Conservation (phyloP, 64 coral and sea anemone genomes). For the Trachythela sp. region DNA sequence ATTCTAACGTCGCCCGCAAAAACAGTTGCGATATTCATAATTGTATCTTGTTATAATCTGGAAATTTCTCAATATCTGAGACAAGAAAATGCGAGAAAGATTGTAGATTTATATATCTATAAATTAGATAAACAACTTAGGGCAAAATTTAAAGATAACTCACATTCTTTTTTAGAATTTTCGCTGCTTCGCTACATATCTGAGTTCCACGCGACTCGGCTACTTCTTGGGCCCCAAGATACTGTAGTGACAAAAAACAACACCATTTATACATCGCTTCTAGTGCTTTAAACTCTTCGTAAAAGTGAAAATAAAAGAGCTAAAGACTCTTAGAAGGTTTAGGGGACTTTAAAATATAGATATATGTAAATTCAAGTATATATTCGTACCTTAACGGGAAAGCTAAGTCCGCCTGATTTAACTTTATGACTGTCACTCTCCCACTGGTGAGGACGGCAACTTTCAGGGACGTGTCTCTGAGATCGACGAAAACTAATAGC, state of each 20-base stretch:
- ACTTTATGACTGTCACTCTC: slow-evolving; percentile 99
- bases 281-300: background rate
- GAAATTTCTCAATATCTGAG: too few species aligned
- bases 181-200: slow-evolving; percentile 88
- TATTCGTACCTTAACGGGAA: slow-evolving; percentile 79
- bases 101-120: too few species aligned
- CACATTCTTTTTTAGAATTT: slow-evolving; percentile 73
- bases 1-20: background rate
- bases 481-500: slow-evolving; percentile 93
- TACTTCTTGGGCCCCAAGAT: slow-evolving; percentile 83
- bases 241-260: slow-evolving; percentile 36
- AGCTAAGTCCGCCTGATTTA: slow-evolving; percentile 92
- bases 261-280: background rate
- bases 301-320: background rate
- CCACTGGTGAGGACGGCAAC: slow-evolving; percentile 88
- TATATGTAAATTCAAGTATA: background rate
- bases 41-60: too few species aligned
- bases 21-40: too few species aligned
- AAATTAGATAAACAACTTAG: background rate
- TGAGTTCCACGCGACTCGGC: slow-evolving; percentile 91
- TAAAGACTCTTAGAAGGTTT: background rate
- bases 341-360: slow-evolving; percentile 3
- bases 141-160: background rate
- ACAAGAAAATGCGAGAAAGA: too few species aligned
- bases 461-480: slow-evolving; percentile 85